These are phyloP conservation scores for Elysia crispata DNA, from an alignment of 2,888 invertebrate species.

Conservation along the genomic window DNA sequence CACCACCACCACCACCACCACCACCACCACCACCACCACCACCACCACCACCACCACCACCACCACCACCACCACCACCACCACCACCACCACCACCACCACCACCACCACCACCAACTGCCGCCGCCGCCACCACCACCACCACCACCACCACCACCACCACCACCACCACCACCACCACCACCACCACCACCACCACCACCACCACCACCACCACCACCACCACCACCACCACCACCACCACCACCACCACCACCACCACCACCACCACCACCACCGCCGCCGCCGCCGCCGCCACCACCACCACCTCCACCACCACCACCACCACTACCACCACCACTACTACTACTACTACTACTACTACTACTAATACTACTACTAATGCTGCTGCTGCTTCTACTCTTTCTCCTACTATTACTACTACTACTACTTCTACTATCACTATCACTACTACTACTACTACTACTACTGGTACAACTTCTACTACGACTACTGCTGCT, in stretches of 20 bases:
- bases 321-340: not conserved
- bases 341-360: conserved; percentile 25
- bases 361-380: no score
- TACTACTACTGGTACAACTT: conserved; percentile 16
- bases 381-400: no score
- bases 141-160: conserved; percentile 5
- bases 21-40: conserved; percentile 26
- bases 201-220: conserved; percentile 22
- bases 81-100: conserved; percentile 22
- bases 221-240: conserved; percentile 1
- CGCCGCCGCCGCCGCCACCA: conserved; percentile 14
- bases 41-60: conserved; percentile 12
- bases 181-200: conserved; percentile 10
- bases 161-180: conserved; percentile 11
- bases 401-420: no score
- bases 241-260: not conserved
- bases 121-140: conserved; percentile 10
- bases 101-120: conserved; percentile 12
- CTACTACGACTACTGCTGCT: no score
- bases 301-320: conserved; percentile 16
- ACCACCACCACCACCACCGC: conserved; percentile 19
- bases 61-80: conserved; percentile 15
- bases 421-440: no score
- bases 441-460: conserved; percentile 16
- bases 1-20: conserved; percentile 20